These are phyloP conservation scores for Gadopsis marmoratus DNA, from an alignment of 2,797 vertebrate species.

Conservation along the genomic window DNA sequence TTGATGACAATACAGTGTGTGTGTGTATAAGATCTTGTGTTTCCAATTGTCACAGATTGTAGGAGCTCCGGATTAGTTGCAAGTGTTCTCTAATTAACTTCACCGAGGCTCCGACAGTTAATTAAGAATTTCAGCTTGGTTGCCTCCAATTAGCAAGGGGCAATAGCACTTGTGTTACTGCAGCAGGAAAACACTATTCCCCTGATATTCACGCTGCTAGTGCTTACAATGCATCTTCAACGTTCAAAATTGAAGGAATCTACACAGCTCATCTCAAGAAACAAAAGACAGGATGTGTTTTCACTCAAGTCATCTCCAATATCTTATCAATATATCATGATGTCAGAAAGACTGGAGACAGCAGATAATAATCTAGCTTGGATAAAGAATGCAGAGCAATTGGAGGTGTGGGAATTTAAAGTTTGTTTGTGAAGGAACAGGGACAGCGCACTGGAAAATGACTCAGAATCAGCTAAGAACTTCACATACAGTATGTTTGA, in stretches of 20 bases:
- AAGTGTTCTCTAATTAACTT: slow-evolving; percentile 90
- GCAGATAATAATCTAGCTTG: background rate
- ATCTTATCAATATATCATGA: slow-evolving; percentile 8
- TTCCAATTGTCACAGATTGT: slow-evolving; percentile 75
- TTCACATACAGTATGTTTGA: slow-evolving; percentile 12
- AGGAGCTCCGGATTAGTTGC: slow-evolving; percentile 82
- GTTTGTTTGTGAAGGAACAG: slow-evolving; percentile 8
- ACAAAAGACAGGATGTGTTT: slow-evolving; percentile 41
- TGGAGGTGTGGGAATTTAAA: background rate
- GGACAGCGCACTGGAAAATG: slow-evolving; percentile 4
- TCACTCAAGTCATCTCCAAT: slow-evolving; percentile 14
- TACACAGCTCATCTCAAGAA: slow-evolving; percentile 22
- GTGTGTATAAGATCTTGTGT: slow-evolving; percentile 50
- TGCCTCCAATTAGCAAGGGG: slow-evolving; percentile 88
- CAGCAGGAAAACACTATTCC: slow-evolving; percentile 77
- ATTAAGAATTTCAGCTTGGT: slow-evolving; percentile 90
- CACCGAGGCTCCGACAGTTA: slow-evolving; percentile 87
- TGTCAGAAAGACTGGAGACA: slow-evolving; percentile 5
- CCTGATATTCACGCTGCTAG: slow-evolving; percentile 68
- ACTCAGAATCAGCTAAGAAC: slow-evolving; percentile 19
- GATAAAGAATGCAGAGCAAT: background rate
- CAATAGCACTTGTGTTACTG: slow-evolving; percentile 80
- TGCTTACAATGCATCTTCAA: slow-evolving; percentile 70
- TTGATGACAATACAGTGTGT: slow-evolving; percentile 10
- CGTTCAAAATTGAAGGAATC: slow-evolving; percentile 52